These are phyloP conservation scores for Eutrigla gurnardus DNA, from an alignment of 2,797 vertebrate species.

Conservation along the genomic window DNA sequence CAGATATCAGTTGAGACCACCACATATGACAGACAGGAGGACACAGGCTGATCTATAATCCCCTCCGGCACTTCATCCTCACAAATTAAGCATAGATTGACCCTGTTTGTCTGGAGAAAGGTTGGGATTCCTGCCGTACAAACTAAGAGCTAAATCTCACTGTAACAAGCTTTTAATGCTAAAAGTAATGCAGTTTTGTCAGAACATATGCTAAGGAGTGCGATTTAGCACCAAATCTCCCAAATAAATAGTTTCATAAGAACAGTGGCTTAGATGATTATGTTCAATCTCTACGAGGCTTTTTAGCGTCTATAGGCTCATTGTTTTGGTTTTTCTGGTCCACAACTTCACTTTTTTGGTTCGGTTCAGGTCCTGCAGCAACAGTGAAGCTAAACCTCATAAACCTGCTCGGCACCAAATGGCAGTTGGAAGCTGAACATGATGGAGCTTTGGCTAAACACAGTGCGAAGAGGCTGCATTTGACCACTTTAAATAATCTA, in stretches of 20 bases:
- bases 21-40: slow-evolving; percentile 1
- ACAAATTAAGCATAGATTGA: slow-evolving; percentile 60
- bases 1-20: neutral
- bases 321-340: neutral
- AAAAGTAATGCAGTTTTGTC: neutral
- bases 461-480: no score
- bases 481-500: no score
- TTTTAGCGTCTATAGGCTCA: neutral
- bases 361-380: no score
- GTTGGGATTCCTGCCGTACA: neutral
- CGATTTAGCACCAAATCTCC: neutral
- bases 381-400: neutral
- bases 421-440: neutral
- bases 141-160: no score
- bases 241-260: neutral
- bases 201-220: neutral
- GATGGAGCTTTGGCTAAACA: no score
- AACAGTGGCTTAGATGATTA: neutral
- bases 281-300: neutral
- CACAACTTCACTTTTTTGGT: no score
- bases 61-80: slow-evolving; percentile 24
- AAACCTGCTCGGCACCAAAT: neutral
- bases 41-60: slow-evolving; percentile 43
- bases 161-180: neutral
- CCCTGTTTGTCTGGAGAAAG: slow-evolving; percentile 23